Evolutionary conservation across 2,888 invertebrate genomes (phyloP).

Genomic region (Osmoderma eremita): DNA sequence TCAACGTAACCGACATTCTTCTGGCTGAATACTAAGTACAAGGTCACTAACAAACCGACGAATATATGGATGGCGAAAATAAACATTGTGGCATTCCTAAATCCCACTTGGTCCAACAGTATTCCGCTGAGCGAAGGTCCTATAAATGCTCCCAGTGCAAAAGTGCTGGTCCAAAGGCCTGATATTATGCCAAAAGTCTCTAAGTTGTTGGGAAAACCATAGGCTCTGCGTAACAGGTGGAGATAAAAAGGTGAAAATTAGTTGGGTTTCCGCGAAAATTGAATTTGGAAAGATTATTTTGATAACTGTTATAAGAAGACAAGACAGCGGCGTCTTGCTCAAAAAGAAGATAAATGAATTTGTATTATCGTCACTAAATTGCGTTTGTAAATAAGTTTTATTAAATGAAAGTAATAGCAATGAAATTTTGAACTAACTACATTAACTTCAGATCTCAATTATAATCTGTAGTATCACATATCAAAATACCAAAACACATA

Average conservation of each 20-base stretch:
- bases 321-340: too few relatives aligned
- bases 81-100: slow-evolving; percentile 76
- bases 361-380: too few relatives aligned
- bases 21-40: slow-evolving; percentile 63
- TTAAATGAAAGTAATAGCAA: too few relatives aligned
- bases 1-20: slow-evolving; percentile 57
- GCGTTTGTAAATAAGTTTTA: too few relatives aligned
- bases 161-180: slow-evolving; percentile 90
- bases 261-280: too few relatives aligned
- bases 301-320: too few relatives aligned
- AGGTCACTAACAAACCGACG: slow-evolving; percentile 66
- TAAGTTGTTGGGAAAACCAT: slow-evolving; percentile 83
- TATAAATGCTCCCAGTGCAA: slow-evolving; percentile 87
- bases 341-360: too few relatives aligned
- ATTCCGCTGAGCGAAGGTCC: slow-evolving; percentile 82
- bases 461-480: not conserved
- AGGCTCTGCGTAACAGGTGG: slow-evolving; percentile 64
- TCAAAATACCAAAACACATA: too few relatives aligned
- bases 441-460: not conserved
- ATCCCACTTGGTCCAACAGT: slow-evolving; percentile 78
- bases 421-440: not conserved
- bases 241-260: not conserved
- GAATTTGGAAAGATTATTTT: too few relatives aligned
- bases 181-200: slow-evolving; percentile 91
- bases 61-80: slow-evolving; percentile 73